phyloP scores from a whole-genome alignment of 2,113 vertebrate species.

The human region DNA sequence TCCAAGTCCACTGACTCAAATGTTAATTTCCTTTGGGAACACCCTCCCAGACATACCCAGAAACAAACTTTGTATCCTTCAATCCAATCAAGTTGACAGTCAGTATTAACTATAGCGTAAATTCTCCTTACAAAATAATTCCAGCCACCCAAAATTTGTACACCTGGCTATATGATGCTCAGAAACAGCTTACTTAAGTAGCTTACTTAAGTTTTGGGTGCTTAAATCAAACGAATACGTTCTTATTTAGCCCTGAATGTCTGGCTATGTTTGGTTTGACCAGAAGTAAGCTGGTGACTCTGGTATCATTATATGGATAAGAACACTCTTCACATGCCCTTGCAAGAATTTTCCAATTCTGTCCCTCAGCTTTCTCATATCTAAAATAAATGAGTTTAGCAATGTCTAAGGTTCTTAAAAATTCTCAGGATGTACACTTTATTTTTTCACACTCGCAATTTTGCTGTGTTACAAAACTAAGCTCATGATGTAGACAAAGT shows the following conservation, averaged over 20 bases:
- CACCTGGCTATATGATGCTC: neutral
- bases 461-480: neutral
- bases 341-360: neutral
- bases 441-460: neutral
- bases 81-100: too few relatives aligned
- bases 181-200: neutral
- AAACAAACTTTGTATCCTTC: too few relatives aligned
- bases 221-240: neutral
- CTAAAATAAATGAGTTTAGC: neutral
- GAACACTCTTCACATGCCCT: neutral
- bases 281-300: neutral
- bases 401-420: neutral
- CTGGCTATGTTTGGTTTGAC: neutral
- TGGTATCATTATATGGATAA: neutral
- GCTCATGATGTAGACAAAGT: neutral
- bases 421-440: neutral
- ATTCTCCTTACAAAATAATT: neutral
- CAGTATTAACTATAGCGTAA: too few relatives aligned
- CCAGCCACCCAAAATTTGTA: neutral
- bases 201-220: neutral
- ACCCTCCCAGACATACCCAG: too few relatives aligned
- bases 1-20: too few relatives aligned
- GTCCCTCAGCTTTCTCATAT: neutral
- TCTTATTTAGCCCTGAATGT: neutral
- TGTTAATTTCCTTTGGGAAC: too few relatives aligned